Conservation (phyloP, 2,113 vertebrate species). For the Mystacornis crossleyi region DNA sequence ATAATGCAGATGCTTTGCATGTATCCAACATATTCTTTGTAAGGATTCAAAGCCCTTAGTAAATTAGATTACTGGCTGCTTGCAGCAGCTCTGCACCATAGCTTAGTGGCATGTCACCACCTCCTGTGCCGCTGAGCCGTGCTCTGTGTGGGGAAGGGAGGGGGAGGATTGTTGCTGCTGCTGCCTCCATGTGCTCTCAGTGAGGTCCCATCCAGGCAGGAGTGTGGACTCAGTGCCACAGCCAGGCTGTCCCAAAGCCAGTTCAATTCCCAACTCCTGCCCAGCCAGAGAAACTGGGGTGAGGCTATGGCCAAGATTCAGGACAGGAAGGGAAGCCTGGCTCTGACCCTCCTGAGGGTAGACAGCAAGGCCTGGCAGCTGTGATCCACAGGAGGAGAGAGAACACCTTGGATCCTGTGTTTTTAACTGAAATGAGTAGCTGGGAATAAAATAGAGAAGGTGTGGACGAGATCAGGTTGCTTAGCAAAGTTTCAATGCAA, state of each 20-base stretch:
- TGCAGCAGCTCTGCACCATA: background rate
- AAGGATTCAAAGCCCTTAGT: background rate
- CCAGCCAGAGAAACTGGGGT: background rate
- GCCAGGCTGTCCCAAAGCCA: background rate
- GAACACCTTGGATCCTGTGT: background rate
- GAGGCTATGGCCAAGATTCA: accelerated
- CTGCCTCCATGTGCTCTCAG: background rate
- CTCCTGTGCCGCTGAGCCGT: background rate
- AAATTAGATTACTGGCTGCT: slow-evolving; percentile 23
- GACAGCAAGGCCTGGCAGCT: background rate
- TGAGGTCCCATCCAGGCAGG: background rate
- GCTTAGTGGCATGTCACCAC: background rate
- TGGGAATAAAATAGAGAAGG: background rate
- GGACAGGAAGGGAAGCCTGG: accelerated
- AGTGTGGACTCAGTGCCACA: background rate
- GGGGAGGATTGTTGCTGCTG: background rate
- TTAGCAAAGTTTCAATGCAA: background rate
- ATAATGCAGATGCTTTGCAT: background rate
- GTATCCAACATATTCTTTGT: background rate
- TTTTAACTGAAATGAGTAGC: background rate
- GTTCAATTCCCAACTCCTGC: background rate
- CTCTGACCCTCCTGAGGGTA: background rate
- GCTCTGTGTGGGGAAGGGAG: background rate
- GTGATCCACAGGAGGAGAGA: accelerated
- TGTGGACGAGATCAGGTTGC: background rate